Evolutionary conservation across 2,888 invertebrate species (phyloP), one percentile per base, ranked within the genome.

Genomic region (Pristionchus exspectatus): DNA sequence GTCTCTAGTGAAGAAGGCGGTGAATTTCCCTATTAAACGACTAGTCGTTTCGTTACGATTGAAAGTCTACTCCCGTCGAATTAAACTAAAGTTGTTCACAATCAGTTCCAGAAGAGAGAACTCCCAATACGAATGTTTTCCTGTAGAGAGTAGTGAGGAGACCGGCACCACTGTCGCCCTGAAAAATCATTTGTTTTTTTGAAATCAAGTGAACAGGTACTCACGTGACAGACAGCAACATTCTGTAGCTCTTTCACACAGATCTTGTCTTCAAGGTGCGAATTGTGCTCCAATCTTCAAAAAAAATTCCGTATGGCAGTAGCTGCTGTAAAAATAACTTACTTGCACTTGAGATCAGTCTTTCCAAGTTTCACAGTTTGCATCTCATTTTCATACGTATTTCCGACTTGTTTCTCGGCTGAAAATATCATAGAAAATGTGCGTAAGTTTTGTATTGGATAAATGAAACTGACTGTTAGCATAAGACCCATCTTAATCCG

Each of bases 81-180:
- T n/a, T n/a, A n/a, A n/a, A n/a, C n/a, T n/a, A n/a, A n/a, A 69
- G 69, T 27, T 69, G 5, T 12, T 24, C 5, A 44, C 77, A 77
- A 77, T 16, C 77, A 9, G 77, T 77, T 38, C 77, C 77, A 3
- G 21, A 24, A 7, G 77, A 77, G 44, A 77, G 77, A 44, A 77
- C 77, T 77, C 77, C 77, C 38, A 77, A 38, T 1, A 77, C 24
- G 77, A 44, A 77, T 18, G 38, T 77, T 24, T 44, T 38, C 77
- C 77, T 38, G 44, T 77, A 44, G 77, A 44, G 44, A 44, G 38
- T 77, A 44, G 38, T 38, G 38, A 77, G 77, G 9, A 77, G 77
- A 44, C 77, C 77, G 10, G 77, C 38, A 18, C 77, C 77, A 44
- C 77, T 77, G 44, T 77, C 77, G 44, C 77, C 77, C 77, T 77